phyloP scores from a whole-genome alignment of 2,797 vertebrate genomes.

The Dendrocincla tyrannina region DNA sequence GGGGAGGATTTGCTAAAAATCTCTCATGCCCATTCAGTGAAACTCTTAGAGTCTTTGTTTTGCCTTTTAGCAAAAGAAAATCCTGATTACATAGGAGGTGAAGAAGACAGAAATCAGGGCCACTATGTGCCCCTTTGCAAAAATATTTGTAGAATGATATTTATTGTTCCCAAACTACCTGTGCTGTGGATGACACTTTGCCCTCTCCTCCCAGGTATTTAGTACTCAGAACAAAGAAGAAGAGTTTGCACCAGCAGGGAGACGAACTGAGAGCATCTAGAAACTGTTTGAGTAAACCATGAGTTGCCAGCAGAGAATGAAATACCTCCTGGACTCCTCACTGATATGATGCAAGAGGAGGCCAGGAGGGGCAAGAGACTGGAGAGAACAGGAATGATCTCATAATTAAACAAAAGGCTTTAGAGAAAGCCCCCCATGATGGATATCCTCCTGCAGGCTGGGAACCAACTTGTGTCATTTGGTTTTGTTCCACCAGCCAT shows the following conservation, averaged over 20 bases:
- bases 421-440: neutral
- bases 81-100: neutral
- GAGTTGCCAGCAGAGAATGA: neutral
- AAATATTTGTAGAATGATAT: neutral
- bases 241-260: neutral
- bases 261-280: neutral
- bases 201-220: neutral
- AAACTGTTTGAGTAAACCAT: neutral
- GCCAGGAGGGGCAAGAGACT: neutral
- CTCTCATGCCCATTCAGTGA: neutral
- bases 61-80: neutral
- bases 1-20: neutral
- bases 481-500: slow-evolving; percentile 33
- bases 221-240: neutral
- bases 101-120: neutral
- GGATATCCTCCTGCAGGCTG: slow-evolving; percentile 27
- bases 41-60: neutral
- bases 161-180: neutral
- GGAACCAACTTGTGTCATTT: neutral
- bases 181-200: neutral
- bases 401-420: slow-evolving; percentile 45
- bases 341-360: neutral
- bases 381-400: neutral
- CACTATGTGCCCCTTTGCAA: neutral
- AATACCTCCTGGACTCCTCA: neutral